Evolutionary conservation across 2,797 vertebrate species (phyloP), one percentile per base, ranked within the genome.

Genomic region (Sebastes itinus): DNA sequence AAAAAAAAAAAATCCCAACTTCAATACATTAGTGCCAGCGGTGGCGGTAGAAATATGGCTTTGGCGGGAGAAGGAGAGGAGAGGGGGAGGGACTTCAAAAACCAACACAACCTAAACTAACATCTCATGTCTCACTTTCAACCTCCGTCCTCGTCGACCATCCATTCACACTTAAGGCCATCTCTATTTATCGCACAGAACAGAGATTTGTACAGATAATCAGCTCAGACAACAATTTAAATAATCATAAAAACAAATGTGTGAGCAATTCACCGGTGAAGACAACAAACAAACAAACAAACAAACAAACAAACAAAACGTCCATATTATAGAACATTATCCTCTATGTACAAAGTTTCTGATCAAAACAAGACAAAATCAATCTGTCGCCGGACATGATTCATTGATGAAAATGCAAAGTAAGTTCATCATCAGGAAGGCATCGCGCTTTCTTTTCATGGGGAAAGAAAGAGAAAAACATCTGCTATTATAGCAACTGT

Each of bases 131-230:
- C 80, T 77, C 60, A 60, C 75, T 72, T 80, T 55, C 54, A 65
- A 13, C 69, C 35, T 56, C 58, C 3, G 38, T 76, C 78, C 42
- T 74, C 56, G 18, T 59, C 33, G 7, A 67, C 67, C n/a, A 14
- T 86, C 54, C 87, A 86, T 82, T 92, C 92, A 92, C 74, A 83
- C 86, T 62, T 92, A 91, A 92, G 90, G 90, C 88, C 88, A 28
- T 74, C 80, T 84, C 75, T n/a, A 77, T 65, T 72, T 30, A 76
- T 32, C 27, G 18, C 72, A 86, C 85, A 77, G 22, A 76, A 75
- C 83, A 81, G 69, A 83, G 62, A 83, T 54, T 46, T n/a, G 9
- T 3, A 75, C 32, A 52, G 30, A 67, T 42, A 62, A 72, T 82
- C 81, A 54, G 49, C 75, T 81, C 78, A 54, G 72, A 88, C 72